These are phyloP conservation scores for Larimichthys polyactis DNA, from an alignment of 2,113 vertebrate species.

Conservation along the genomic window DNA sequence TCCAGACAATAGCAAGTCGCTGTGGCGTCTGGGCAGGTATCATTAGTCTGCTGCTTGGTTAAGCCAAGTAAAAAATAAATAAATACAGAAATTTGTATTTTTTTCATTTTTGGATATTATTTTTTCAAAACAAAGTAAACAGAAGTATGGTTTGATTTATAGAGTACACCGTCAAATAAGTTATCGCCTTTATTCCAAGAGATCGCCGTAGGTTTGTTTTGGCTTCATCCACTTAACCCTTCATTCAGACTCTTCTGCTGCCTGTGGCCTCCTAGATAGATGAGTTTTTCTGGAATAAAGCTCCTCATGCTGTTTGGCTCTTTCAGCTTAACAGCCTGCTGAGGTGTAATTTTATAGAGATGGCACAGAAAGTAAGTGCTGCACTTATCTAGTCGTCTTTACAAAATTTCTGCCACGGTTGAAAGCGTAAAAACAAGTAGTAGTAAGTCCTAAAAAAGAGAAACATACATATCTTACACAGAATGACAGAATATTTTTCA, in stretches of 20 bases:
- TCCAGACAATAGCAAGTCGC: too few species aligned
- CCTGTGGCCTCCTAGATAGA: not conserved
- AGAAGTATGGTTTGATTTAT: not conserved
- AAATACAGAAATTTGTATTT: too few species aligned
- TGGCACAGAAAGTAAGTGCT: slow-evolving; percentile 6
- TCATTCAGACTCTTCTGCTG: slow-evolving; percentile 10
- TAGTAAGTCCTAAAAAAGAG: not conserved
- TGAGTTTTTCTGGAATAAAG: slow-evolving; percentile 13
- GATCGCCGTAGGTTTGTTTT: not conserved
- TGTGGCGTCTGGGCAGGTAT: too few species aligned
- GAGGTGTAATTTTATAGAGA: slow-evolving; percentile 37
- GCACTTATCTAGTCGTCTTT: slow-evolving; percentile 31
- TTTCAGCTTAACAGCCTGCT: slow-evolving; percentile 21
- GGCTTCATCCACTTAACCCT: not conserved
- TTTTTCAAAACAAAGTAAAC: not conserved
- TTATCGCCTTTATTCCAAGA: not conserved
- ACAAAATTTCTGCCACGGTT: slow-evolving; percentile 24
- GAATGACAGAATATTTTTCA: not conserved
- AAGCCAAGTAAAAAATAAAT: too few species aligned
- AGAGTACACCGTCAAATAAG: not conserved
- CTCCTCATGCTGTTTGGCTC: slow-evolving; percentile 25
- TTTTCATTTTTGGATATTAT: too few species aligned
- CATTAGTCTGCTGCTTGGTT: too few species aligned
- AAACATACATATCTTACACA: slow-evolving; percentile 1
- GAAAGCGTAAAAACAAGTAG: not conserved